These are phyloP conservation scores for Drosophila punjabiensis DNA, from an alignment of 1,140 invertebrate species.

Conservation along the genomic window DNA sequence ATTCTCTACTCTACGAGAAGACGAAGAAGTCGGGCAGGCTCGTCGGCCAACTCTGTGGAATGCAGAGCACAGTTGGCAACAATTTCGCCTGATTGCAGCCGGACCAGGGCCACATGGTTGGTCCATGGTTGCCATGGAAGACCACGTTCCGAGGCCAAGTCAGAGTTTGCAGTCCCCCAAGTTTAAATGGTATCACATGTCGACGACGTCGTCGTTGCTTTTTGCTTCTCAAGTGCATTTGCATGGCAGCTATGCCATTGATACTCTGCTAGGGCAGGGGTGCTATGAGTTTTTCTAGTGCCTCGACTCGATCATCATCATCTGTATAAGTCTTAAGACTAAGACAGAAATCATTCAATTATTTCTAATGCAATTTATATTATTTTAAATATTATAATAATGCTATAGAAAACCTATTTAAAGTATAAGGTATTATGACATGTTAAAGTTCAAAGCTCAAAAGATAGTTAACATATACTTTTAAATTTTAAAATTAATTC, in stretches of 20 bases:
- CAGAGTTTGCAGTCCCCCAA: constrained; percentile 30
- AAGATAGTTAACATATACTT: too few relatives aligned
- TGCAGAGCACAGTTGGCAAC: constrained; percentile 77
- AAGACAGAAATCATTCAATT: too few relatives aligned
- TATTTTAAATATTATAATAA: too few relatives aligned
- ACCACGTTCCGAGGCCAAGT: constrained; percentile 35
- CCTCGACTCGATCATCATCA: constrained; percentile 20
- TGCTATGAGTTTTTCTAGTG: constrained; percentile 48
- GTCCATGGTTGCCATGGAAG: constrained; percentile 29
- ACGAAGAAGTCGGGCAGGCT: constrained; percentile 55
- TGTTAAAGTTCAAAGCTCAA: neutral
- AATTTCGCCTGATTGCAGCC: constrained; percentile 77
- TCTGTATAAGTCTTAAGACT: too few relatives aligned
- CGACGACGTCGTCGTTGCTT: constrained; percentile 44
- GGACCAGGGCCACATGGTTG: constrained; percentile 40
- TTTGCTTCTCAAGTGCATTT: constrained; percentile 72
- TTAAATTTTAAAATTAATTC: too few relatives aligned
- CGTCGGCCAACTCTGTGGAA: constrained; percentile 50
- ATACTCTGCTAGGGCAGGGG: constrained; percentile 22
- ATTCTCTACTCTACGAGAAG: constrained; percentile 3
- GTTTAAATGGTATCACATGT: constrained; percentile 80
- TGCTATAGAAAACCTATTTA: too few relatives aligned
- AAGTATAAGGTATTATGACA: too few relatives aligned
- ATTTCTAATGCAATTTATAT: too few relatives aligned
- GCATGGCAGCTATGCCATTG: constrained; percentile 61